phyloP scores from a whole-genome alignment of 2,113 vertebrate species.

The rat (Rattus norvegicus) region GRCr8 NC_086031.1:24400501-24401000 shows the following conservation, averaged over 20 bases:
- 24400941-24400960: too few species aligned
- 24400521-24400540: constrained; percentile 39
- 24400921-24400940: too few species aligned
- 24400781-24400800: constrained; percentile 53
- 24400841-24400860: neutral
- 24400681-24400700: constrained; percentile 64
- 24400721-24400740: constrained; percentile 60
- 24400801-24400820: constrained; percentile 6
- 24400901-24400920: neutral
- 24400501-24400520: neutral
- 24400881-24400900: constrained; percentile 2
- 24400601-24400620: constrained; percentile 78
- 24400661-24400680: constrained; percentile 60
- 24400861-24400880: constrained; percentile 2
- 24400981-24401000: too few species aligned
- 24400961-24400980: too few species aligned
- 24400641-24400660: constrained; percentile 63
- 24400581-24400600: constrained; percentile 57
- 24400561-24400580: constrained; percentile 67
- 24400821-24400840: neutral
- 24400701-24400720: constrained; percentile 61
- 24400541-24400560: constrained; percentile 70
- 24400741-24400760: constrained; percentile 54
- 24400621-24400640: constrained; percentile 68
- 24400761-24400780: constrained; percentile 59